phyloP scores from a whole-genome alignment of 1,140 invertebrate species.

The Nasonia vitripennis region DNA sequence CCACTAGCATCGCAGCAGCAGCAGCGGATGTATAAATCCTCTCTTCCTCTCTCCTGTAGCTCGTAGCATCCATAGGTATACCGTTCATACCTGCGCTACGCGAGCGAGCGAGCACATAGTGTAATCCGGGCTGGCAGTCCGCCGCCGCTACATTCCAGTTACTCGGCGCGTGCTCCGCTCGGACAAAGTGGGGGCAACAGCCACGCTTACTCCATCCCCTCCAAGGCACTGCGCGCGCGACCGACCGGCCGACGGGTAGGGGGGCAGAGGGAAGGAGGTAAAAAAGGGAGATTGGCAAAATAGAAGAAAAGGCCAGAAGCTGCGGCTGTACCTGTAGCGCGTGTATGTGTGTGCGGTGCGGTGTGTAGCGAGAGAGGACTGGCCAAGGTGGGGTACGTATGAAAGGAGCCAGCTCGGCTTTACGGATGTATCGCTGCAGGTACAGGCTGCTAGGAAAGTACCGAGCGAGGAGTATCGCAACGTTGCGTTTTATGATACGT shows the following conservation, averaged over 20 bases:
- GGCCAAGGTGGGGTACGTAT: slow-evolving; percentile 10
- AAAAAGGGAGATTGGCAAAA: slow-evolving; percentile 46
- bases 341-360: background rate
- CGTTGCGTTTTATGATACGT: background rate
- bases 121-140: slow-evolving; percentile 41
- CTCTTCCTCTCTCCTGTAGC: background rate
- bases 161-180: slow-evolving; percentile 27
- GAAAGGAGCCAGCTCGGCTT: slow-evolving; percentile 43
- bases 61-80: background rate
- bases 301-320: slow-evolving; percentile 26
- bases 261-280: background rate
- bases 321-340: background rate
- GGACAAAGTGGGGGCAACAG: slow-evolving; percentile 56
- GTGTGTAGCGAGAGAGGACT: background rate
- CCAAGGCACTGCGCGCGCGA: slow-evolving; percentile 21
- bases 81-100: background rate
- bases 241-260: slow-evolving; percentile 19
- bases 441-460: slow-evolving; percentile 28
- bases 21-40: slow-evolving; percentile 17
- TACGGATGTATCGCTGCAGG: slow-evolving; percentile 16
- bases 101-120: background rate
- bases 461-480: background rate
- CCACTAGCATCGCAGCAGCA: no score
- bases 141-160: slow-evolving; percentile 37
- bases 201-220: slow-evolving; percentile 61